Percentiles rank a stretch among this genome's conserved stretches.
These are phyloP conservation scores for Quiscalus mexicanus DNA, from an alignment of 2,113 vertebrate genomes.

Conservation along the genomic window DNA sequence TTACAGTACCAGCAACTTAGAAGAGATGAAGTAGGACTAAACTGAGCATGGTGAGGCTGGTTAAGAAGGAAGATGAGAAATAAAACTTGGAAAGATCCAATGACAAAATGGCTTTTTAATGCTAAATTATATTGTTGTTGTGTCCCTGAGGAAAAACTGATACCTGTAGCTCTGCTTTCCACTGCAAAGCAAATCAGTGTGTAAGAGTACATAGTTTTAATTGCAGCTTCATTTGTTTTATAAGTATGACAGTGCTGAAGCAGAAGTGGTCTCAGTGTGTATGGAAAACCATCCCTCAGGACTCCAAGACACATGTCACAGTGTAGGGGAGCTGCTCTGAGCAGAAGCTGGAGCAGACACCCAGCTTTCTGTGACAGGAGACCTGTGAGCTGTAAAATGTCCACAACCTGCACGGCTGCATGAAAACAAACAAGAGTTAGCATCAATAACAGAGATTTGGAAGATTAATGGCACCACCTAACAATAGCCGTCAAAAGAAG, in stretches of 20 bases:
- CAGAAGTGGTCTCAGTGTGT: background rate
- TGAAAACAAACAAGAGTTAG: background rate
- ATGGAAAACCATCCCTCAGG: background rate
- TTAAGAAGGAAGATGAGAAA: background rate
- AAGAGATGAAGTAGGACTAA: background rate
- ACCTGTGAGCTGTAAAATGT: background rate
- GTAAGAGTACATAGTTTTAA: background rate
- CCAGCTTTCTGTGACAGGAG: background rate
- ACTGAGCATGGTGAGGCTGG: background rate
- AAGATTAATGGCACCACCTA: background rate
- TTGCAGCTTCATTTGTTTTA: conserved; percentile 6
- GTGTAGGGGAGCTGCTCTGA: background rate
- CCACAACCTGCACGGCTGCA: rapidly evolving
- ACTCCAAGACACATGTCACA: background rate
- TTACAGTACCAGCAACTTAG: background rate
- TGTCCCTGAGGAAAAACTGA: background rate
- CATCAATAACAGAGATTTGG: background rate
- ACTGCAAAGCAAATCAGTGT: background rate
- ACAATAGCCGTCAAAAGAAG: background rate
- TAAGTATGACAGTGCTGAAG: background rate
- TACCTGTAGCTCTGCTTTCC: background rate
- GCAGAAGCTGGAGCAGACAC: background rate
- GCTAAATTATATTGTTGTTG: background rate
- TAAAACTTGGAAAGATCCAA: background rate
- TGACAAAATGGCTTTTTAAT: conserved; percentile 10